phyloP scores from a whole-genome alignment of 2,113 vertebrate species.

The Brachirus orientalis region DNA sequence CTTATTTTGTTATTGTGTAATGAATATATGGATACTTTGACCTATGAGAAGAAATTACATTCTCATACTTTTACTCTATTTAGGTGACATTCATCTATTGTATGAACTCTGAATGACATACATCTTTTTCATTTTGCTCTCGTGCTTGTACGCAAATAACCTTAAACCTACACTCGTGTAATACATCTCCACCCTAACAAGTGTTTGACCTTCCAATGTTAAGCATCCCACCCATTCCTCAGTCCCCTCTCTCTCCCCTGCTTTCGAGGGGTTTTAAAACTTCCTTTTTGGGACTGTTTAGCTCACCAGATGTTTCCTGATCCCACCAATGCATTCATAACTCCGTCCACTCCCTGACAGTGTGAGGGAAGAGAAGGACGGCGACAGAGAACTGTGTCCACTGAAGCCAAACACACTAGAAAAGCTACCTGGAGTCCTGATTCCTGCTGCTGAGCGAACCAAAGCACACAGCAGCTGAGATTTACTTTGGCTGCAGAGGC shows the following conservation, averaged over 20 bases:
- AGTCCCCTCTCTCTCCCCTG: slow-evolving; percentile 77
- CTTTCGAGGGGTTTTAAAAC: slow-evolving; percentile 90
- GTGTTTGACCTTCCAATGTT: slow-evolving; percentile 54
- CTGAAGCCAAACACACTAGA: slow-evolving; percentile 27
- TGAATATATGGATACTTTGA: neutral
- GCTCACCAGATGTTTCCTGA: slow-evolving; percentile 88
- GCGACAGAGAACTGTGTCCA: slow-evolving; percentile 34
- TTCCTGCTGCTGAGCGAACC: slow-evolving; percentile 19
- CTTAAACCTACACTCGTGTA: slow-evolving; percentile 17
- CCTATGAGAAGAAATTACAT: neutral
- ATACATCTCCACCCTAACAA: slow-evolving; percentile 45
- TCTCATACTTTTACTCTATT: no score
- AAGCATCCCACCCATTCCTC: slow-evolving; percentile 45
- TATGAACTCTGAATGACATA: slow-evolving; percentile 5
- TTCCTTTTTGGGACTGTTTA: slow-evolving; percentile 87
- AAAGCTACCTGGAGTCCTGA: slow-evolving; percentile 44
- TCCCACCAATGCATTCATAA: slow-evolving; percentile 37
- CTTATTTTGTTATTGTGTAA: neutral
- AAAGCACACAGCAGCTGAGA: slow-evolving; percentile 2
- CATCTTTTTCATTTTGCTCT: neutral
- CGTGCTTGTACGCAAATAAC: slow-evolving; percentile 2
- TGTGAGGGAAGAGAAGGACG: slow-evolving; percentile 47
- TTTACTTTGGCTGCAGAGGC: slow-evolving; percentile 31
- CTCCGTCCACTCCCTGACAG: slow-evolving; percentile 50
- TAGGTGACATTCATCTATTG: slow-evolving; percentile 20